A percentile compares a stretch with the other conserved stretches of the same genome.
phyloP scores from a whole-genome alignment of 2,113 vertebrate genomes.

The Pseudopipra pipra region DNA sequence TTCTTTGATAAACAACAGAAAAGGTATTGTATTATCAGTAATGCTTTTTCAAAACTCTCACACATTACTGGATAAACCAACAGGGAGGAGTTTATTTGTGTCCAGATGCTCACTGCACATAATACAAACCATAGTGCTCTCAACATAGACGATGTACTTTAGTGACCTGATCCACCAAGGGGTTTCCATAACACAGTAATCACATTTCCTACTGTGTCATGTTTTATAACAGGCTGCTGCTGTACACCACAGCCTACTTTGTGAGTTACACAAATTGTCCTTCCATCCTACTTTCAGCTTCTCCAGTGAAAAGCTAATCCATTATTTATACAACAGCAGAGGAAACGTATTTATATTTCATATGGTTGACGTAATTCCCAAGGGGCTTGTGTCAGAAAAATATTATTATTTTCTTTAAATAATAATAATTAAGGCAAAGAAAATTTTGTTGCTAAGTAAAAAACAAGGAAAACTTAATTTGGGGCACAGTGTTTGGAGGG shows the following conservation, averaged over 20 bases:
- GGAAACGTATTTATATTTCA: conserved; percentile 3
- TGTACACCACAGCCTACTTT: background rate
- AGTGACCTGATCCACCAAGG: background rate
- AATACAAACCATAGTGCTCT: rapidly evolving
- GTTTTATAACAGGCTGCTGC: conserved; percentile 20
- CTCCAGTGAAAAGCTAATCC: background rate
- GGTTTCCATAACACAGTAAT: background rate
- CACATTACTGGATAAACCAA: background rate
- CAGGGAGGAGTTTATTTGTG: background rate
- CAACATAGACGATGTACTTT: background rate
- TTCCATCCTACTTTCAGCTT: background rate
- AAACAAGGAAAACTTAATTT: background rate
- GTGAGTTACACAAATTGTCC: background rate
- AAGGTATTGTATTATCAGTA: background rate
- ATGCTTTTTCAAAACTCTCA: background rate
- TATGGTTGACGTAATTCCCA: background rate
- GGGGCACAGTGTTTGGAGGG: background rate
- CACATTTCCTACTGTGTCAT: background rate
- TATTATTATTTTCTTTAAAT: background rate
- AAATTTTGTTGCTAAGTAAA: background rate
- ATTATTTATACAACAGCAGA: background rate
- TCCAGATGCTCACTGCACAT: background rate
- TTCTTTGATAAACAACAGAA: background rate
- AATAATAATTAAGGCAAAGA: background rate
- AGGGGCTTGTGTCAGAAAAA: background rate